Evolutionary conservation across 2,113 vertebrate species (phyloP).

Genomic region (Montifringilla adamsi): DNA sequence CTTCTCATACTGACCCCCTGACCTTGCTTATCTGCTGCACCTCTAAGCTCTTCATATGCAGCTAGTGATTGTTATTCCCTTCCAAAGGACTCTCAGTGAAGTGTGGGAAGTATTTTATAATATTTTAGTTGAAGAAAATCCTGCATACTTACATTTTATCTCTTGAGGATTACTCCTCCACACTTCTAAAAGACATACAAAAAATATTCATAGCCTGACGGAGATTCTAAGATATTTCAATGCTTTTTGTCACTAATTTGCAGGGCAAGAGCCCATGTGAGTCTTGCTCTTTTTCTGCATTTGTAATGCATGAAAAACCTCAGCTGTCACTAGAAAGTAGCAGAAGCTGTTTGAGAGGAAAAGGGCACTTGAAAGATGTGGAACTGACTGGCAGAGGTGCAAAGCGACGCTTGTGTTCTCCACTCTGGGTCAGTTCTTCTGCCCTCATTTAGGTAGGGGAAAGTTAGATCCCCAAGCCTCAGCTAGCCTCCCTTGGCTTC

Average conservation of each 20-base stretch:
- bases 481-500: background rate
- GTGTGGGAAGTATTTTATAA: background rate
- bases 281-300: background rate
- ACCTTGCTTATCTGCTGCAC: background rate
- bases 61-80: background rate
- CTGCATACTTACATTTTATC: background rate
- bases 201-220: background rate
- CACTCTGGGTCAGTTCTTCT: background rate
- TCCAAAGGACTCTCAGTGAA: background rate
- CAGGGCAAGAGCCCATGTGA: background rate
- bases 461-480: background rate
- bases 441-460: background rate
- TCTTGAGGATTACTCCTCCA: background rate
- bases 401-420: background rate
- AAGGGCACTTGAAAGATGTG: background rate
- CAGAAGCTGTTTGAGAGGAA: background rate
- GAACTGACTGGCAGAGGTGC: background rate
- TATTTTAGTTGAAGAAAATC: background rate
- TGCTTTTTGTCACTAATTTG: slow-evolving; percentile 12
- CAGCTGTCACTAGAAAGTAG: background rate
- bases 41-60: background rate
- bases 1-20: background rate
- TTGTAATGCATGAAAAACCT: background rate
- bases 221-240: slow-evolving; percentile 8
- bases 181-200: background rate